Conservation (phyloP, 2,113 vertebrate species). For the Catharus minimus region DNA sequence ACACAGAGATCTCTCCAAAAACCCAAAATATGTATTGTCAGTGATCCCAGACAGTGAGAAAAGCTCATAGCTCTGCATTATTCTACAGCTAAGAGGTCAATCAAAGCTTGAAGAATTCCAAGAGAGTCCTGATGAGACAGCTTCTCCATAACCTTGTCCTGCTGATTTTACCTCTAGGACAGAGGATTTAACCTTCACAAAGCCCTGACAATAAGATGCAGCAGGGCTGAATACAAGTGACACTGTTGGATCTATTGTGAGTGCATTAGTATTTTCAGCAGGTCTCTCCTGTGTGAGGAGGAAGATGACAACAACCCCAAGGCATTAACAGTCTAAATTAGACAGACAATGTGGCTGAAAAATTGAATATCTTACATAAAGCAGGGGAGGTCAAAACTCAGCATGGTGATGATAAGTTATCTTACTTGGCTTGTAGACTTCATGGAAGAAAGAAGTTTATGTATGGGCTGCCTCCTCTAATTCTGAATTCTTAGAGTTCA, state of each 20-base stretch:
- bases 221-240: not conserved
- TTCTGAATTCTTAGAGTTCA: conserved; percentile 27
- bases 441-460: conserved; percentile 25
- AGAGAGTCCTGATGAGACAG: not conserved
- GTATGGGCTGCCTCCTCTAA: not conserved
- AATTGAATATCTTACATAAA: conserved; percentile 6
- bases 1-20: not conserved
- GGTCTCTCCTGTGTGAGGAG: not conserved
- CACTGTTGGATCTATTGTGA: not conserved
- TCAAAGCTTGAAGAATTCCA: not conserved
- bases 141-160: not conserved
- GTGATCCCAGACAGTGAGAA: not conserved
- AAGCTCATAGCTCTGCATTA: not conserved
- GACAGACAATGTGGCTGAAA: not conserved
- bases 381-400: conserved; percentile 15
- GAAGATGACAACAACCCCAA: conserved; percentile 4
- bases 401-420: not conserved
- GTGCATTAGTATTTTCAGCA: not conserved
- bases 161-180: not conserved
- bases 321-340: conserved; percentile 20
- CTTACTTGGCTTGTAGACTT: not conserved
- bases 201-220: not conserved
- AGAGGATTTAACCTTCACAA: not conserved
- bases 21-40: not conserved
- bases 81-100: not conserved